Conservation (phyloP, 2,113 vertebrate species). For the Heptranchias perlo region DNA sequence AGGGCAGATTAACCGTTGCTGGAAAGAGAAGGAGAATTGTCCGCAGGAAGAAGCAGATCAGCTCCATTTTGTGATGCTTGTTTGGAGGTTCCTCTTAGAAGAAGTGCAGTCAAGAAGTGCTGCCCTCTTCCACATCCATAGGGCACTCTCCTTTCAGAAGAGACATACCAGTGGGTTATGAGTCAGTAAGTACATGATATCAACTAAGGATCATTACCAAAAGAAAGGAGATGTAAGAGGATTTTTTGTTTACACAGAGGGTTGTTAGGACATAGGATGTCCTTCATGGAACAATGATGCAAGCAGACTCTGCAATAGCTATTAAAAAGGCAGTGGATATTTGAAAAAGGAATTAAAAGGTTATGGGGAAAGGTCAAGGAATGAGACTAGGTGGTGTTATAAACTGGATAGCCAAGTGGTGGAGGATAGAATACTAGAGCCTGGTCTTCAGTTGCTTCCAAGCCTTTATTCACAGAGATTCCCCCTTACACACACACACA, state of each 20-base stretch:
- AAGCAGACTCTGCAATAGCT: background rate
- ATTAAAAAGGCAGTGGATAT: background rate
- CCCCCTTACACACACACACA: too few species aligned
- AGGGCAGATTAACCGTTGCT: background rate
- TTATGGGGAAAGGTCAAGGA: background rate
- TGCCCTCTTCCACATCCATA: background rate
- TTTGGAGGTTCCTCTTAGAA: background rate
- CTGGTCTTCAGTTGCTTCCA: too few species aligned
- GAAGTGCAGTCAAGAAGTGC: background rate
- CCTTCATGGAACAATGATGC: background rate
- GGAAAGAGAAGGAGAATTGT: background rate
- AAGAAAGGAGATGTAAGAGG: background rate
- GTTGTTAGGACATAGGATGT: background rate
- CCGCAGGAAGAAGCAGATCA: background rate
- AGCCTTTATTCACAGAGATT: too few species aligned
- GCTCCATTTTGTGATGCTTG: too few species aligned
- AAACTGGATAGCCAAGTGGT: too few species aligned
- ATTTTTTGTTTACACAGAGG: background rate
- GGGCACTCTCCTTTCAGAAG: background rate
- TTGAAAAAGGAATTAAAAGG: background rate
- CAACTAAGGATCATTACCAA: background rate
- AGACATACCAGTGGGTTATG: background rate
- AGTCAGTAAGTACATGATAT: too few species aligned
- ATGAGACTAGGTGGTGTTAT: background rate
- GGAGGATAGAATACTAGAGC: too few species aligned